A percentile compares a stretch with the other conserved stretches of the same genome.
phyloP scores from a whole-genome alignment of 2,113 vertebrate genomes.

The Takifugu flavidus region DNA sequence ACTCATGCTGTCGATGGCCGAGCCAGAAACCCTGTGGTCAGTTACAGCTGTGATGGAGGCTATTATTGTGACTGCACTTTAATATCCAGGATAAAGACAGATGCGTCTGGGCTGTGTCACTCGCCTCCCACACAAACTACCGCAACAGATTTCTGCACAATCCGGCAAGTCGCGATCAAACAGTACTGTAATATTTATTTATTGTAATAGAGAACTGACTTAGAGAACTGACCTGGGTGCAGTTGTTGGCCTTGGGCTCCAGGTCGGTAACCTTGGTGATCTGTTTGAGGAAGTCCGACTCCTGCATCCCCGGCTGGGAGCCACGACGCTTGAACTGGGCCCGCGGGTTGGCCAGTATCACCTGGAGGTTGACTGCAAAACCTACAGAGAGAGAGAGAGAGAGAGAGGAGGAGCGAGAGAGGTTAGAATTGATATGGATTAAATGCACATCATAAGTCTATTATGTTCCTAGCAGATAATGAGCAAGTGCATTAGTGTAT shows the following conservation, averaged over 20 bases:
- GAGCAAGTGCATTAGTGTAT: slow-evolving; percentile 45
- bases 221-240: slow-evolving; percentile 85
- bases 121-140: background rate
- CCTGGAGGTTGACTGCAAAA: slow-evolving; percentile 94
- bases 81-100: slow-evolving; percentile 10
- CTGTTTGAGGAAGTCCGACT: slow-evolving; percentile 98
- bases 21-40: slow-evolving; percentile 31
- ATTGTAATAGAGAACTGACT: too few relatives aligned
- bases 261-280: slow-evolving; percentile 92
- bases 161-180: too few relatives aligned
- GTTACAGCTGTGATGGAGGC: slow-evolving; percentile 39
- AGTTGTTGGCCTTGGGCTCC: slow-evolving; percentile 95
- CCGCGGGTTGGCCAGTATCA: slow-evolving; percentile 89
- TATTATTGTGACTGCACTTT: slow-evolving; percentile 31
- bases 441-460: slow-evolving; percentile 41
- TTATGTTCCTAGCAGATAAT: slow-evolving; percentile 45
- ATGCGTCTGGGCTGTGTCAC: background rate
- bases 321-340: slow-evolving; percentile 93
- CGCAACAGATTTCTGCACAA: too few relatives aligned
- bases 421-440: slow-evolving; percentile 15
- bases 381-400: slow-evolving; percentile 67
- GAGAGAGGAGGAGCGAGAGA: slow-evolving; percentile 4
- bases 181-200: too few relatives aligned
- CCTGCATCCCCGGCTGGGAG: slow-evolving; percentile 97
- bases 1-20: slow-evolving; percentile 45